A percentile compares a stretch with the other conserved stretches of the same genome.
Evolutionary conservation across 2,113 vertebrate species (phyloP).

Genomic region (Mesembrinibis cayennensis): DNA sequence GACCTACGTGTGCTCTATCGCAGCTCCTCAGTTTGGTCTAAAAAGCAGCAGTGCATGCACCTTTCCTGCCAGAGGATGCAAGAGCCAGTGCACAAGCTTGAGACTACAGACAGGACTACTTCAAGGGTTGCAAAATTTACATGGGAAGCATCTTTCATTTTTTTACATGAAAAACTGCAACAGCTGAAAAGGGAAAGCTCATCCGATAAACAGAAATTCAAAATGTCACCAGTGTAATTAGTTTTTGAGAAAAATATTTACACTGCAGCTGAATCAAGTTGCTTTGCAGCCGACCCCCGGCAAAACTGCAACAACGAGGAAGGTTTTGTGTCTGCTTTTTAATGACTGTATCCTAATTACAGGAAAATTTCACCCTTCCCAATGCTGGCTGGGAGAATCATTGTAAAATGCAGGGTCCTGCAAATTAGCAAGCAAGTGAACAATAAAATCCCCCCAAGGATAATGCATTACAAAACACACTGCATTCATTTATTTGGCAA

Average conservation of each 20-base stretch:
- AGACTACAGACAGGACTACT: neutral
- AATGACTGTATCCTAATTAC: constrained; percentile 2
- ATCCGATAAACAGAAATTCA: neutral
- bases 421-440: constrained; percentile 41
- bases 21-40: neutral
- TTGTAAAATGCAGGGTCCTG: neutral
- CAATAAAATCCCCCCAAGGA: constrained; percentile 29
- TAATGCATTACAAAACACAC: constrained; percentile 24
- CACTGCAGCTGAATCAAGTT: neutral
- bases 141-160: neutral
- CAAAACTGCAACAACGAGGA: neutral
- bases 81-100: neutral
- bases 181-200: neutral
- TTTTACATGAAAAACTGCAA: neutral
- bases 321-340: constrained; percentile 1
- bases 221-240: neutral
- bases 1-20: neutral
- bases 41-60: neutral
- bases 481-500: constrained; percentile 3
- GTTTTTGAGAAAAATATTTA: constrained; percentile 45
- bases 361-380: constrained; percentile 18
- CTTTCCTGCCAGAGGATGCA: neutral
- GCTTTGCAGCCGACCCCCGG: neutral
- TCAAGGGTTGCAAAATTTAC: neutral
- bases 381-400: neutral